Evolutionary conservation across 2,888 invertebrate species (phyloP).

Genomic region (Drosophila yooni): DNA sequence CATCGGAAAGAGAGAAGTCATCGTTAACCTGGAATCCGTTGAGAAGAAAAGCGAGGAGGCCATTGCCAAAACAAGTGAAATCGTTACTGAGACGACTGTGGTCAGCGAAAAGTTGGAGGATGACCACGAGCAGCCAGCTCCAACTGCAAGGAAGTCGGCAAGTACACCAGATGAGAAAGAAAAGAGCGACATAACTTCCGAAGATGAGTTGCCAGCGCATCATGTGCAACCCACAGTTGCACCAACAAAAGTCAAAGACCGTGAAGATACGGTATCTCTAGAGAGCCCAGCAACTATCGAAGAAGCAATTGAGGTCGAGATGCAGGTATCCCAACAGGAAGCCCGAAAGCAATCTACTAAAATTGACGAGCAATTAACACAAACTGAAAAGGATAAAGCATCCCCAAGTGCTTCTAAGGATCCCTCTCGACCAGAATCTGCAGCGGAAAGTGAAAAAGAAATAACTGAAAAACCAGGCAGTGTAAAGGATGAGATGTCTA

Average conservation of each 20-base stretch:
- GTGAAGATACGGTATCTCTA: conserved; percentile 80
- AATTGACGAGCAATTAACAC: conserved; percentile 11
- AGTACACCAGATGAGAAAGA: conserved; percentile 81
- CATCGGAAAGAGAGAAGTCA: conserved; percentile 2
- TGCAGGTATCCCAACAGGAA: conserved; percentile 62
- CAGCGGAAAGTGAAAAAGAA: conserved; percentile 5
- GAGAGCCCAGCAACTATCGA: conserved; percentile 84
- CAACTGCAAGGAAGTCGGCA: conserved; percentile 61
- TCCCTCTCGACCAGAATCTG: conserved; percentile 25
- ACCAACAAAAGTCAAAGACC: conserved; percentile 71
- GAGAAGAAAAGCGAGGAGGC: conserved; percentile 4
- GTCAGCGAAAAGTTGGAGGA: conserved; percentile 3
- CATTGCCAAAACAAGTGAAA: neutral
- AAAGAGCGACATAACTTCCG: conserved; percentile 84
- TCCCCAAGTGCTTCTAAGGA: neutral
- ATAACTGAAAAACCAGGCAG: conserved; percentile 8
- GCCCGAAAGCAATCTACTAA: conserved; percentile 44
- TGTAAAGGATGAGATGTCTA: conserved; percentile 19
- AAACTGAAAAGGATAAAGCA: neutral
- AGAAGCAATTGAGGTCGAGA: conserved; percentile 84
- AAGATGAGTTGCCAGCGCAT: conserved; percentile 82
- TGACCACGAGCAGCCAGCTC: conserved; percentile 1
- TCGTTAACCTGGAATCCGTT: neutral
- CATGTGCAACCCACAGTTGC: conserved; percentile 46
- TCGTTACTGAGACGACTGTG: neutral